Base-by-base conservation (phyloP, 1,140 invertebrate species). In the Maconellicoccus hirsutus region DNA sequence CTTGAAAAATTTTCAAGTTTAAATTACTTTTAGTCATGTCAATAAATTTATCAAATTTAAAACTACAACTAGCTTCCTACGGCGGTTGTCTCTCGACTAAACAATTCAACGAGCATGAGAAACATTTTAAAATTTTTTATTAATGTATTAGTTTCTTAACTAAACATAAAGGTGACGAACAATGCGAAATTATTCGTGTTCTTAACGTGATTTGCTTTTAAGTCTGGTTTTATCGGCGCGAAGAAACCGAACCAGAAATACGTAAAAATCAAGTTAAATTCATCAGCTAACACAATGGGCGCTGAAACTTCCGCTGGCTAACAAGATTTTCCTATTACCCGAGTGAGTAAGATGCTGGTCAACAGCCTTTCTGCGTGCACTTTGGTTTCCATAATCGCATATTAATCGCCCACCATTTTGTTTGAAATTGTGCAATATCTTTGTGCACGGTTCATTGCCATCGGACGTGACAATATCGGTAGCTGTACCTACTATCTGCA, bases 291-390 rank as follows among this genome's bases (percentile, higher is more conserved):
- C 10, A 66, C 61, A 66, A 66, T 66, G 61, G 61, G 61, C 25
- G 25, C 22, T 66, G 61, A 66, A 66, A 66, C 61, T 66, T 66
- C 61, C 61, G 61, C 61, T 66, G 61, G 61, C 8, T 66, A 66
- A 66, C 61, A 66, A 66, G 61, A 66, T 66, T 66, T 66, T 66
- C 25, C 61, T 66, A 66, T 66, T 66, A 25, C 10, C 61, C 4
- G 6, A 52, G 42, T 52, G 61, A 66, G 22, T 66, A 66, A 66
- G 61, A 66, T 66, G 61, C 61, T 66, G 61, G 61, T 26, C 61
- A 66, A 52, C 42, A 52, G 42, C 42, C 42, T 52, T 52, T 16
- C 42, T 52, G 42, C 42, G 42, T 52, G 42, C 42, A 52, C 42
- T 52, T 52, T 16, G n/a, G 42, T 19, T 16, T 52, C 42, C n/a